Percentiles rank a stretch among this genome's conserved stretches.
These are phyloP conservation scores for Sandelia bainsii DNA, from an alignment of 2,797 vertebrate genomes.

Conservation along the genomic window DNA sequence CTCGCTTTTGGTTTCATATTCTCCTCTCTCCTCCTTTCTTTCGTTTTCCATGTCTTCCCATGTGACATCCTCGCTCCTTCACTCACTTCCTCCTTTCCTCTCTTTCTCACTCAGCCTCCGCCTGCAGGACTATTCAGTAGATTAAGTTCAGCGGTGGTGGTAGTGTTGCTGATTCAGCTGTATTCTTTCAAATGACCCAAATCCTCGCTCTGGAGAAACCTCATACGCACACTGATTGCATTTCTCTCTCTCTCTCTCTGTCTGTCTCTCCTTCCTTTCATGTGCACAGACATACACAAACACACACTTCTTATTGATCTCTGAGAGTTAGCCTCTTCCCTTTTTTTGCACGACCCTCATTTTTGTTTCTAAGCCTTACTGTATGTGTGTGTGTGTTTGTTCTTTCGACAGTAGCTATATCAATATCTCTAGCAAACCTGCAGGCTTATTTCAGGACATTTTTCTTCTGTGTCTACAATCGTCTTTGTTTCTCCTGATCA, in stretches of 20 bases:
- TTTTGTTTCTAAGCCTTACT: constrained; percentile 31
- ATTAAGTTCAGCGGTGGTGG: constrained; percentile 85
- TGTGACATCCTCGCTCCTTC: constrained; percentile 50
- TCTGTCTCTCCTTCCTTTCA: constrained; percentile 53
- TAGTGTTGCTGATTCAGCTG: constrained; percentile 91
- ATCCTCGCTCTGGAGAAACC: constrained; percentile 92
- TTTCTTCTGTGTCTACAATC: constrained; percentile 50
- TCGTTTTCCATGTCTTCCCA: constrained; percentile 25
- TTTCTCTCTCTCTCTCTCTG: constrained; percentile 64
- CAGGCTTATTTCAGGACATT: constrained; percentile 61
- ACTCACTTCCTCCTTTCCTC: constrained; percentile 44
- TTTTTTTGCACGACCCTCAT: constrained; percentile 30
- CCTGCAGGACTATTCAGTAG: constrained; percentile 82
- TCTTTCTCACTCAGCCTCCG: constrained; percentile 54
- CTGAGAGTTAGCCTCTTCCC: constrained; percentile 53
- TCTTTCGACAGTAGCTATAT: constrained; percentile 42
- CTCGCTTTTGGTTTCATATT: constrained; percentile 35
- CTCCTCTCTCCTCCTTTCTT: constrained; percentile 20
- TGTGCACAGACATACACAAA: constrained; percentile 55
- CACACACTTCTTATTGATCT: constrained; percentile 68
- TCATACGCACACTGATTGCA: constrained; percentile 87
- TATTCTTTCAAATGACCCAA: constrained; percentile 94
- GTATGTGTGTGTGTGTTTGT: constrained; percentile 34
- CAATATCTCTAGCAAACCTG: constrained; percentile 58
- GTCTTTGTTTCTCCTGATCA: constrained; percentile 70